Evolutionary conservation across 2,888 invertebrate species (phyloP).

Genomic region (Emmelina monodactyla): DNA sequence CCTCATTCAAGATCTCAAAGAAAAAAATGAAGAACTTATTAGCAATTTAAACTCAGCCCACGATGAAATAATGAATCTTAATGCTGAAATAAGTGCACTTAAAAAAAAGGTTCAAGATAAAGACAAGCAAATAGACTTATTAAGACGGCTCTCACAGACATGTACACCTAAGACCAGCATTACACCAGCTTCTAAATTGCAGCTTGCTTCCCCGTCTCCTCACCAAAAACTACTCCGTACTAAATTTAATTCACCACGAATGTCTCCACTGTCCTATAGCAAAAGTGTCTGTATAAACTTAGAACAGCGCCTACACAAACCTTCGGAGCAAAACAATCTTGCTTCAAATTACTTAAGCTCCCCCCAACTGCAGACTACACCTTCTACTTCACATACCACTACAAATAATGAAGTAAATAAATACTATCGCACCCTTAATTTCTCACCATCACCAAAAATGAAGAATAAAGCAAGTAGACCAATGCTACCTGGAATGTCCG

Average conservation of each 20-base stretch:
- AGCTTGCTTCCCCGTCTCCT: not conserved
- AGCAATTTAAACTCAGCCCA: not conserved
- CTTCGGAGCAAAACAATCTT: not conserved
- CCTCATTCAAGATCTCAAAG: not conserved
- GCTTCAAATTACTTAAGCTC: too few species aligned
- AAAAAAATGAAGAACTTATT: not conserved
- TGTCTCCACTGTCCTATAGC: not conserved
- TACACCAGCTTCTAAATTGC: too few species aligned
- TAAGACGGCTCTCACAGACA: not conserved
- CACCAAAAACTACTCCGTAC: not conserved
- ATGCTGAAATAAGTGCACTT: not conserved
- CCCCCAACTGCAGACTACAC: too few species aligned
- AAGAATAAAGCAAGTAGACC: not conserved
- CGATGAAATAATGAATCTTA: not conserved
- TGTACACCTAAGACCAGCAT: not conserved
- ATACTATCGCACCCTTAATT: too few species aligned
- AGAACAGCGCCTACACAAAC: not conserved
- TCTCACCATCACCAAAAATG: too few species aligned
- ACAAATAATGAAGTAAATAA: too few species aligned
- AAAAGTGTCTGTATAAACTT: not conserved
- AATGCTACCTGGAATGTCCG: not conserved
- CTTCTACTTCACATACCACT: not conserved
- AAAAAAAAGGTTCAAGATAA: not conserved
- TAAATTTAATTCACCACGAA: not conserved
- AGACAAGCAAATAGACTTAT: not conserved